phyloP scores from a whole-genome alignment of 2,888 invertebrate species.

The Margaritifera margaritifera region DNA sequence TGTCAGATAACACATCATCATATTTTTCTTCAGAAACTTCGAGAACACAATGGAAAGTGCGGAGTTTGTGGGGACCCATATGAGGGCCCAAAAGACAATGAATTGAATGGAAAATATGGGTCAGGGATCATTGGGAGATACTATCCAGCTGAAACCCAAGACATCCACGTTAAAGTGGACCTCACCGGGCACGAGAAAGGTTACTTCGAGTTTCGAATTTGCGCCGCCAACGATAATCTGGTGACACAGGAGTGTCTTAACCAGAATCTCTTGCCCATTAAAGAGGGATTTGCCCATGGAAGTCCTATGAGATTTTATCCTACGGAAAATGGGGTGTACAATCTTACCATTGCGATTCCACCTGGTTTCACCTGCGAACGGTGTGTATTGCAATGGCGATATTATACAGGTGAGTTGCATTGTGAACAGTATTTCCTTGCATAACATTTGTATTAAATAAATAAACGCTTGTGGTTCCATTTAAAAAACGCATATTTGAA shows the following conservation, averaged over 20 bases:
- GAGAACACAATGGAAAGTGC: constrained; percentile 18
- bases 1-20: background rate
- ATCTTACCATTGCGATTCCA: constrained; percentile 29
- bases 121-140: constrained; percentile 23
- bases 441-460: no score
- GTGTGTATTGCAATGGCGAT: constrained; percentile 39
- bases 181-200: constrained; percentile 23
- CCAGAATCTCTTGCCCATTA: constrained; percentile 31
- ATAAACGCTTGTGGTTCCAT: no score
- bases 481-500: no score
- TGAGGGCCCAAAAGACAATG: constrained; percentile 14
- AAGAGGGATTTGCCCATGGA: constrained; percentile 30
- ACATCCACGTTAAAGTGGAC: constrained; percentile 33
- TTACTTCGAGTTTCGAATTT: constrained; percentile 35
- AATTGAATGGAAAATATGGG: constrained; percentile 22
- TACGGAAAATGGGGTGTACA: constrained; percentile 33
- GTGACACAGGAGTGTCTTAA: constrained; percentile 36
- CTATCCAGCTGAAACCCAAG: constrained; percentile 28
- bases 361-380: constrained; percentile 30
- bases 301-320: constrained; percentile 35
- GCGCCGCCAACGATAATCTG: constrained; percentile 18
- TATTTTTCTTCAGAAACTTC: constrained; percentile 23
- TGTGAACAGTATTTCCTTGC: no score
- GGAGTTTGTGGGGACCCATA: constrained; percentile 30
- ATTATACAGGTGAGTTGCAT: constrained; percentile 31